phyloP scores from a whole-genome alignment of 2,113 vertebrate species.

The Phodopus roborovskii region DNA sequence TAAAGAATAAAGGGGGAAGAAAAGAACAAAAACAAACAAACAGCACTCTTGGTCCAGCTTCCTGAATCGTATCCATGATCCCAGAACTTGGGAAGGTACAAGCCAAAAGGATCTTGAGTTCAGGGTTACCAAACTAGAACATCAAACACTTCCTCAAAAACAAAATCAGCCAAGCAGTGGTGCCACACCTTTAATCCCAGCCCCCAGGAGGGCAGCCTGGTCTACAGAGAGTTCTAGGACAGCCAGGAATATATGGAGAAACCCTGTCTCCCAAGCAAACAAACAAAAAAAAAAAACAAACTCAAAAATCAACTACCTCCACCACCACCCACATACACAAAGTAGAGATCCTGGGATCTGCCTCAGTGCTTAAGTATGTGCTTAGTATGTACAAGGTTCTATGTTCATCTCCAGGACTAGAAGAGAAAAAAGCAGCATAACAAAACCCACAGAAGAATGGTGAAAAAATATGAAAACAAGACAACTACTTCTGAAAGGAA shows the following conservation, averaged over 20 bases:
- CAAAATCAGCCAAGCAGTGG: neutral
- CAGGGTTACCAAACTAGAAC: neutral
- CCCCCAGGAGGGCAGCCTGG: no score
- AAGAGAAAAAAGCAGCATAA: neutral
- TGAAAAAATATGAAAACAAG: constrained; percentile 18
- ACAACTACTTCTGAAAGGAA: neutral
- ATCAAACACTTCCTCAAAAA: neutral
- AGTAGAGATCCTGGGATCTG: neutral
- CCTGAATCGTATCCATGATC: neutral
- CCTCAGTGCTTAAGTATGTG: neutral
- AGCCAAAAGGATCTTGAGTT: neutral
- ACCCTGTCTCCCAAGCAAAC: neutral
- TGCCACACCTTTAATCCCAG: no score
- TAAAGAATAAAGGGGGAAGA: neutral
- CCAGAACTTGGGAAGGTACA: neutral
- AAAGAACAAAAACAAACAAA: neutral
- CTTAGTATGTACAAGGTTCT: neutral
- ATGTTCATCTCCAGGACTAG: neutral
- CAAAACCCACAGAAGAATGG: neutral
- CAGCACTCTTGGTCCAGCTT: neutral
- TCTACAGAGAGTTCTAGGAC: no score
- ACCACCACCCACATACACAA: neutral
- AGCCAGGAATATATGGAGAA: neutral
- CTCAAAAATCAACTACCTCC: no score
- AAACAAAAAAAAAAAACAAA: neutral